Conservation (phyloP, 23 tunicate genomes). For the Trididemnum nubilum region DNA sequence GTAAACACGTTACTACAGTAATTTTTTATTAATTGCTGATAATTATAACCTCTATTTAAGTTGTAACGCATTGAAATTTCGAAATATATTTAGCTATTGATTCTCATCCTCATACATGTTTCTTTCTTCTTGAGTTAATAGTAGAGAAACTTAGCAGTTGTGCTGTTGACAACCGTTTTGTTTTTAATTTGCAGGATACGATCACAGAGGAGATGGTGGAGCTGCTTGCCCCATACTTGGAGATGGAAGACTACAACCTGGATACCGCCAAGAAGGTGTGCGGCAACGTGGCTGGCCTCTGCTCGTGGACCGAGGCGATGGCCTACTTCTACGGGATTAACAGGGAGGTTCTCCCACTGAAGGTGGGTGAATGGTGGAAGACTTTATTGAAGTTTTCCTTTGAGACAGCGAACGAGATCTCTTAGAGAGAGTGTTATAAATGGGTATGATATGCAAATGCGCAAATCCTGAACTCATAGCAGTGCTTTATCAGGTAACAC, state of each 20-base stretch:
- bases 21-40: too few species aligned
- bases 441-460: background rate
- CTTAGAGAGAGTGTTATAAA: background rate
- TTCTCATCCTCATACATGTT: too few species aligned
- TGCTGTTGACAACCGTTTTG: too few species aligned
- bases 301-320: conserved; percentile 89
- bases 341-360: conserved; percentile 75
- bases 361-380: conserved; percentile 35
- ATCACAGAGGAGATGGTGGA: conserved; percentile 87
- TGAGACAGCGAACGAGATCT: background rate
- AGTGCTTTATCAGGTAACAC: too few species aligned
- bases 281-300: conserved; percentile 79
- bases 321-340: conserved; percentile 73
- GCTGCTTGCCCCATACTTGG: conserved; percentile 53
- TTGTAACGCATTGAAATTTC: too few species aligned
- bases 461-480: background rate
- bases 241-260: conserved; percentile 80
- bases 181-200: conserved; percentile 33
- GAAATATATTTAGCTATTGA: too few species aligned
- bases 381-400: too few species aligned
- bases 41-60: too few species aligned
- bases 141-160: too few species aligned
- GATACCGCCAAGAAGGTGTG: conserved; percentile 85
- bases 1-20: too few species aligned
- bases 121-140: too few species aligned